Evolutionary conservation across 2,113 vertebrate genomes (phyloP).

Genomic region (Hemicordylus capensis): DNA sequence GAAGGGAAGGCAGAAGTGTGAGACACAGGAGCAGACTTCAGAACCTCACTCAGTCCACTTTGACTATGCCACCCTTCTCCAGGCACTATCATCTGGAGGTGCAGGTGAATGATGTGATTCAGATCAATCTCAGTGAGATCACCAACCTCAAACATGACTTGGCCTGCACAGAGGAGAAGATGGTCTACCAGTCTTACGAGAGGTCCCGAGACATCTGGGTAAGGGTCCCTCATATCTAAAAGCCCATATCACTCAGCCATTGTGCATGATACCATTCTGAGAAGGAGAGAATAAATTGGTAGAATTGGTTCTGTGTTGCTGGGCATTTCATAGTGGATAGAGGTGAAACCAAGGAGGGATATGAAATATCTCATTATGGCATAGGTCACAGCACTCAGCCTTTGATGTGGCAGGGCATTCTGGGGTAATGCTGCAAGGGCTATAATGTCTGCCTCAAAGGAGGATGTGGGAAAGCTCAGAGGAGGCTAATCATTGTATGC

Average conservation of each 20-base stretch:
- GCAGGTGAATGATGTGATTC: slow-evolving; percentile 40
- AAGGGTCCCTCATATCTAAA: not conserved
- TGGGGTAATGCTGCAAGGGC: not conserved
- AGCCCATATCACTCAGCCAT: not conserved
- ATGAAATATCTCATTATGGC: not conserved
- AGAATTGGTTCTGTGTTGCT: not conserved
- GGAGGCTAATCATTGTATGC: not conserved
- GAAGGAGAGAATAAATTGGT: not conserved
- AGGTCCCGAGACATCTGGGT: slow-evolving; percentile 60
- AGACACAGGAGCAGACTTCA: not conserved
- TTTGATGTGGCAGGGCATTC: not conserved
- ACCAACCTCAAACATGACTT: slow-evolving; percentile 44
- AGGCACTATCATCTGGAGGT: slow-evolving; percentile 28
- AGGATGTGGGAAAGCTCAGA: not conserved
- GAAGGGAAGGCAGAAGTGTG: too few species aligned
- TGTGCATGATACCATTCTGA: not conserved
- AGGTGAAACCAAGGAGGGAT: not conserved
- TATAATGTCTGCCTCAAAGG: not conserved
- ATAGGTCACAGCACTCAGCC: not conserved
- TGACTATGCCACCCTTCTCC: not conserved
- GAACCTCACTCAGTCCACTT: not conserved
- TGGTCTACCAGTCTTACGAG: slow-evolving; percentile 59
- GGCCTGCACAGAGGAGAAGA: slow-evolving; percentile 51
- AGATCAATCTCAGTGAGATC: slow-evolving; percentile 43
- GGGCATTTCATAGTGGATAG: not conserved